Evolutionary conservation across 2,113 vertebrate genomes (phyloP), one percentile per base, ranked within the genome.

Genomic region (Tetrax tetrax): DNA sequence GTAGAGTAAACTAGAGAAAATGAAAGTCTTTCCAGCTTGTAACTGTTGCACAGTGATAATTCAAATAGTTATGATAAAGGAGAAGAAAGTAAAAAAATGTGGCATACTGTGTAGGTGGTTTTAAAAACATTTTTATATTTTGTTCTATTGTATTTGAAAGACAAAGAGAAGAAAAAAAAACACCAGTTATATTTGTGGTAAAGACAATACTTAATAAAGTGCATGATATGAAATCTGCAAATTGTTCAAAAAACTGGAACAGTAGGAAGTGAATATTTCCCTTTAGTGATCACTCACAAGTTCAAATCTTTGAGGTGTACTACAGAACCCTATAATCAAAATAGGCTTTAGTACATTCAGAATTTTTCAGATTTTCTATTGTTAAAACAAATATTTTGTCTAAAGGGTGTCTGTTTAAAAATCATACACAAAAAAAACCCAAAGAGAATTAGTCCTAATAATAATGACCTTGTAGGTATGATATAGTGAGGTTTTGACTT

Each of bases 341-440:
- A 48, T 25, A 68, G 5, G 1, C 20, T 90, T 75, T 79, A 4
- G 9, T 29, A 59, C 22, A 38, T 37, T 48, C 33, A 53, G 9
- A 33, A 2, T 59, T 80, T 78, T 72, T 59, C n/a, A 63, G 23
- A 53, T 65, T 93, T 95, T 92, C 23, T 70, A 3, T 29, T 80
- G 21, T 27, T 88, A 79, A 87, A 94, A 54, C 3, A 66, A 84
- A 66, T 70, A 37, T 10, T 80, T 88, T 60, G 4, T 31, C 12
- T 70, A 63, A 72, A 0, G 0, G 1, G 1, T 37, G 54, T 22
- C 21, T 8, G 0, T 48, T 77, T 51, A 50, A 77, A 65, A 81
- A 51, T 8, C 10, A 80, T 8, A n/a, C 7, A 83, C 6, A 33
- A 14, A 17, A 14, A 17, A 51, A 31, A 14, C 2, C 1, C 8